Evolutionary conservation across 37 sponge, comb jelly and placozoan species (phyloP).

Genomic region (Oscarella lobularis): DNA sequence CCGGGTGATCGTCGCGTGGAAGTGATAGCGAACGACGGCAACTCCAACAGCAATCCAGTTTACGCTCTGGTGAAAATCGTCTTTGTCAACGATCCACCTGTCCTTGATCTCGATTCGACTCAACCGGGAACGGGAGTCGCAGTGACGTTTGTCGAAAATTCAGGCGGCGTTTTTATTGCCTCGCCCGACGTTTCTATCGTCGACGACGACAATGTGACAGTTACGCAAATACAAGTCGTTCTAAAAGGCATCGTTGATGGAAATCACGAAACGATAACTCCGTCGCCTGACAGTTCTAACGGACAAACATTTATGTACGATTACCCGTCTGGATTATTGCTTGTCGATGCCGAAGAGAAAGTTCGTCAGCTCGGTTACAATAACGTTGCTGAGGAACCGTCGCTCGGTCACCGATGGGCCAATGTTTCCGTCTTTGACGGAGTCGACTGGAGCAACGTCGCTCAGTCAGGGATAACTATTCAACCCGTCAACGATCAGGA

Average conservation of each 20-base stretch:
- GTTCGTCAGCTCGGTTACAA: not conserved
- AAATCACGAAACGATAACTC: not conserved
- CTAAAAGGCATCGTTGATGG: not conserved
- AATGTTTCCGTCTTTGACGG: slow-evolving; percentile 1
- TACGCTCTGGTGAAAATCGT: not conserved
- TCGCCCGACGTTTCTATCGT: not conserved
- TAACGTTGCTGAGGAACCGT: not conserved
- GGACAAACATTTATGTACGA: not conserved
- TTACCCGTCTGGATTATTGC: not conserved
- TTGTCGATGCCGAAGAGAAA: not conserved
- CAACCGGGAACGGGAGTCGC: not conserved
- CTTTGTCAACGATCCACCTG: not conserved
- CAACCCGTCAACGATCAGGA: not conserved
- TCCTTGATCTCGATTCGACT: not conserved
- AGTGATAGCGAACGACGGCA: not conserved
- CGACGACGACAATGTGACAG: not conserved
- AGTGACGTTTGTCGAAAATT: not conserved
- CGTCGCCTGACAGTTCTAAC: not conserved
- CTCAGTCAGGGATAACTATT: not conserved
- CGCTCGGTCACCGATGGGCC: not conserved
- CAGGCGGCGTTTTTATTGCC: not conserved
- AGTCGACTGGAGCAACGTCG: not conserved
- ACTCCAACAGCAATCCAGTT: not conserved
- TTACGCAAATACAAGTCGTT: not conserved
- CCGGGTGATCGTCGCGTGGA: not conserved